Conservation (phyloP, 2,797 vertebrate genomes). For the Ambastaia sidthimunki region DNA sequence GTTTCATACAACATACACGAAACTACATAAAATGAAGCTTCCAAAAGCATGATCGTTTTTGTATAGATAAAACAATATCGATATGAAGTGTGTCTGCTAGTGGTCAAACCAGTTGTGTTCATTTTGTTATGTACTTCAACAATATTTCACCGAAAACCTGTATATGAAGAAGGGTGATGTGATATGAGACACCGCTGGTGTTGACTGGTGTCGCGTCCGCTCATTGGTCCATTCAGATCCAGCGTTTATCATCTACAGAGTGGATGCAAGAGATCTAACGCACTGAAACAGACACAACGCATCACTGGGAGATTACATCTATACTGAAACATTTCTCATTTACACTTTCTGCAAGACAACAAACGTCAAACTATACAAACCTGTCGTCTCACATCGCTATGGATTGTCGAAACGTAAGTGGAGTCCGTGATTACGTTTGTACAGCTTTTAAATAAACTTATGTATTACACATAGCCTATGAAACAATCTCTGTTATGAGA, state of each 20-base stretch:
- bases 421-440: slow-evolving; percentile 20
- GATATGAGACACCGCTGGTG: background rate
- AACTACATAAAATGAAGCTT: too few species aligned
- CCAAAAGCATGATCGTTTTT: too few species aligned
- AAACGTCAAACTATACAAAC: slow-evolving; percentile 18
- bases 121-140: background rate
- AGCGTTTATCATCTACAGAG: background rate
- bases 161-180: background rate
- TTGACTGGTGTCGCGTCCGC: background rate
- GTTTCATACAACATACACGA: too few species aligned
- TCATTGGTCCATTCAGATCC: slow-evolving; percentile 45
- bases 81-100: too few species aligned
- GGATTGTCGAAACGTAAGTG: slow-evolving; percentile 66
- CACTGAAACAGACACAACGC: background rate
- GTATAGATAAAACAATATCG: too few species aligned
- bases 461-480: background rate
- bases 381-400: slow-evolving; percentile 37
- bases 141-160: background rate
- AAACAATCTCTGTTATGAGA: background rate
- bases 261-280: background rate
- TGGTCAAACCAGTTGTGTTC: background rate
- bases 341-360: slow-evolving; percentile 22
- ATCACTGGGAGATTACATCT: slow-evolving; percentile 1
- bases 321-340: background rate
- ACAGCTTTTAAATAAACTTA: slow-evolving; percentile 7